Percentiles rank a stretch among this genome's conserved stretches.
Conservation (phyloP, 2,113 vertebrate species). For the Propithecus coquereli region DNA sequence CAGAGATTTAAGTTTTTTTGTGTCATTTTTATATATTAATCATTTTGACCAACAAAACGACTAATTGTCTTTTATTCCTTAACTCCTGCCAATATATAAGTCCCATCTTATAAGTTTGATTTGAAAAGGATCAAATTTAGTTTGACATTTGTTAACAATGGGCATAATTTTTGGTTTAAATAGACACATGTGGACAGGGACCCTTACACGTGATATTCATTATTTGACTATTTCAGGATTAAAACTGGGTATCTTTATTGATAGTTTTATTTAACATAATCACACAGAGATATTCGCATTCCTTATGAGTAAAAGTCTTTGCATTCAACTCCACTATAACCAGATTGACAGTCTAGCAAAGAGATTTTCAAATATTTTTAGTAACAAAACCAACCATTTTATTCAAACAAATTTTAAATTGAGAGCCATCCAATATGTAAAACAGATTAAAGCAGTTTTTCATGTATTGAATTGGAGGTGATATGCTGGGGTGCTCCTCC, state of each 20-base stretch:
- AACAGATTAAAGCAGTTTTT: neutral
- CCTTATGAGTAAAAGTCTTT: neutral
- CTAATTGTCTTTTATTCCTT: neutral
- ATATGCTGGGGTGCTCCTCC: neutral
- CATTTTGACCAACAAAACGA: neutral
- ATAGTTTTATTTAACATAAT: neutral
- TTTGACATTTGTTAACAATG: neutral
- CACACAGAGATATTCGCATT: neutral
- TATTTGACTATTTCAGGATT: conserved; percentile 25
- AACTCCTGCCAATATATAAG: neutral
- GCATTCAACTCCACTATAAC: neutral
- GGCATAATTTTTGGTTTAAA: neutral
- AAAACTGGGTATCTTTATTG: neutral
- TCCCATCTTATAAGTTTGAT: neutral
- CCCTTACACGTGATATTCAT: neutral
- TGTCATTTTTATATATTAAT: neutral
- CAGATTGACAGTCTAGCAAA: neutral
- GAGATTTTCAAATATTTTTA: conserved; percentile 1
- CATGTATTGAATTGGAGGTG: neutral
- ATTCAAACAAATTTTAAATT: neutral
- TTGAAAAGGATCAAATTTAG: neutral
- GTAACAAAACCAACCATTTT: neutral
- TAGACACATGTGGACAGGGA: neutral
- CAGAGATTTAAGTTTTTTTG: neutral
- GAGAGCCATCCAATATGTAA: neutral